Conservation (phyloP, 2,797 vertebrate genomes). For the Rhinella marina region DNA sequence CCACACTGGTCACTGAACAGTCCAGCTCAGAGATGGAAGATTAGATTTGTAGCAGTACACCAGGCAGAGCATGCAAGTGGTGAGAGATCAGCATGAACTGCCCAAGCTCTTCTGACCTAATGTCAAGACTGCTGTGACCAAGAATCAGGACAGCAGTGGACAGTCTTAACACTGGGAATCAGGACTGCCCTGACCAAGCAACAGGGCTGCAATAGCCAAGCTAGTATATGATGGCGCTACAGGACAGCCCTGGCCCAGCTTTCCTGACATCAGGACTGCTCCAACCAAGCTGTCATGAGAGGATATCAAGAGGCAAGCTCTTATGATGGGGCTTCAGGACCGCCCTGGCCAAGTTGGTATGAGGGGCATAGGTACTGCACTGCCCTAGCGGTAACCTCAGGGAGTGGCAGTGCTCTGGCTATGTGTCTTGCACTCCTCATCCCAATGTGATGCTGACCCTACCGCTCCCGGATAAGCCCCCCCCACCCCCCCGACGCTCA, state of each 20-base stretch:
- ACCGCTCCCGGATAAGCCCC: not conserved
- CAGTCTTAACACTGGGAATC: not conserved
- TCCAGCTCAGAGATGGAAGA: not conserved
- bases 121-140: not conserved
- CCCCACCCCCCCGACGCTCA: conserved; percentile 68
- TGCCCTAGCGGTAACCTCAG: not conserved
- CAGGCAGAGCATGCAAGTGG: not conserved
- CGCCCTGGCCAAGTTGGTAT: not conserved
- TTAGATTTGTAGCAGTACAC: not conserved
- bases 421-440: not conserved
- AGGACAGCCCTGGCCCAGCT: too few species aligned
- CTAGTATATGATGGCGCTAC: too few species aligned
- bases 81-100: not conserved
- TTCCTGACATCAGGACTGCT: too few species aligned
- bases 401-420: not conserved
- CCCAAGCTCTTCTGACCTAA: not conserved
- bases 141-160: too few species aligned
- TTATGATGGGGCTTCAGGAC: too few species aligned
- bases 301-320: too few species aligned
- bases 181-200: not conserved
- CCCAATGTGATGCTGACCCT: conserved; percentile 13
- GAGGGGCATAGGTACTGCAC: not conserved
- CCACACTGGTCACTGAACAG: not conserved
- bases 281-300: too few species aligned
- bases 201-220: not conserved